Evolutionary conservation across 2,888 invertebrate genomes (phyloP), one percentile per base, ranked within the genome.

Genomic region (Brachynemurus nebulosus): DNA sequence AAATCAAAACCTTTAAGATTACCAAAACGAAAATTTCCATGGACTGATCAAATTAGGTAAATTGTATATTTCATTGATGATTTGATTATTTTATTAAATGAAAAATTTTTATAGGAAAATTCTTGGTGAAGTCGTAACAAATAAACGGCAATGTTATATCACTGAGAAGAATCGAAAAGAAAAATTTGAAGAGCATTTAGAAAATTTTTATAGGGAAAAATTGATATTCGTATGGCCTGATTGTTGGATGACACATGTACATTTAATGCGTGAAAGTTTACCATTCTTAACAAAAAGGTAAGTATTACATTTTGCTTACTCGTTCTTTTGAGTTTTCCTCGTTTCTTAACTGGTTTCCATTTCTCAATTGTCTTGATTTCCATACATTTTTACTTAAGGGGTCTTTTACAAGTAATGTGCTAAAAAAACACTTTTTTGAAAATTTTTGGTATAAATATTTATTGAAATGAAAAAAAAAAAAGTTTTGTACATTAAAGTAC

Each of bases 11-110:
- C 69, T 55, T 64, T 71, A 53, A 67, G 74, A 0, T 68, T 78
- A 40, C 84, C 84, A 2, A 76, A 79, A 54, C 76, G 78, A 18
- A 74, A 76, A 47, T 86, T 84, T 65, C 72, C 76, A 20, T 86
- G 86, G 84, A 78, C 75, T 41, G 70, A 72, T 35, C 71, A 75
- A 55, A 64, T 71, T 35, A 75, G 72, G 78, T 78, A 61, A 57
- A 61, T 57, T 44, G 34, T 42, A 16, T 39, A 17, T 25, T 11
- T 12, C 20, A 27, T 37, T n/a, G n/a, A n/a, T n/a, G n/a, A n/a
- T 41, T 36, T 30, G 14, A 17, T n/a, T 30, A 21, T 12, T 18
- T 18, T 20, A n/a, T 42, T 42, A 33, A 30, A 5, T 30, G 2
- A 19, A 5, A n/a, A n/a, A n/a, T 20, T 36, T 33, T 33, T 57